Conservation (phyloP, 37 sponge, comb jelly and placozoan species). For the Spongilla lacustris region DNA sequence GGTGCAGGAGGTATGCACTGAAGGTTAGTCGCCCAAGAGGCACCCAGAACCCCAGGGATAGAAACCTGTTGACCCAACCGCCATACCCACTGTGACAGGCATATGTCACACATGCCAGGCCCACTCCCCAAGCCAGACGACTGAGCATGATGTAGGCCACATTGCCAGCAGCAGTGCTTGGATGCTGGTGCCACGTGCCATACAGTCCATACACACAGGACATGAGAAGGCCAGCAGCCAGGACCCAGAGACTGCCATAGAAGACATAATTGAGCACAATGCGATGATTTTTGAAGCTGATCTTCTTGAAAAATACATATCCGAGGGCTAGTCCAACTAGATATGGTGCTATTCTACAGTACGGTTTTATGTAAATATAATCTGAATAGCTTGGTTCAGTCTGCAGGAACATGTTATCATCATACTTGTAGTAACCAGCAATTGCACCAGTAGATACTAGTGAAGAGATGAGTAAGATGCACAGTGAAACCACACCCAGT, state of each 20-base stretch:
- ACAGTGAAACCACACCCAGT: slow-evolving; percentile 25
- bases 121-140: slow-evolving; percentile 72
- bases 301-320: slow-evolving; percentile 59
- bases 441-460: slow-evolving; percentile 45
- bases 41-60: slow-evolving; percentile 87
- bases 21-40: slow-evolving; percentile 90
- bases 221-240: slow-evolving; percentile 13
- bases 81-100: slow-evolving; percentile 87
- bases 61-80: slow-evolving; percentile 66
- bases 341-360: slow-evolving; percentile 74
- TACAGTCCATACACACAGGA: not conserved
- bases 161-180: slow-evolving; percentile 47
- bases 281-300: not conserved
- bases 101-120: slow-evolving; percentile 65
- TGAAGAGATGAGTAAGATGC: slow-evolving; percentile 7
- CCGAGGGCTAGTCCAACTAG: slow-evolving; percentile 83
- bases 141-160: slow-evolving; percentile 58
- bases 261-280: slow-evolving; percentile 2
- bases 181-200: slow-evolving; percentile 53
- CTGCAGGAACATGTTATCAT: slow-evolving; percentile 21
- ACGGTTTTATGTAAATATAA: slow-evolving; percentile 68
- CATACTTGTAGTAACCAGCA: slow-evolving; percentile 49
- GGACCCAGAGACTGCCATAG: slow-evolving; percentile 34
- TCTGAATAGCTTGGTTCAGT: not conserved
- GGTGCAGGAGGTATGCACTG: slow-evolving; percentile 86